Conservation (phyloP, 1,140 invertebrate genomes). For the Elysia chlorotica region DNA sequence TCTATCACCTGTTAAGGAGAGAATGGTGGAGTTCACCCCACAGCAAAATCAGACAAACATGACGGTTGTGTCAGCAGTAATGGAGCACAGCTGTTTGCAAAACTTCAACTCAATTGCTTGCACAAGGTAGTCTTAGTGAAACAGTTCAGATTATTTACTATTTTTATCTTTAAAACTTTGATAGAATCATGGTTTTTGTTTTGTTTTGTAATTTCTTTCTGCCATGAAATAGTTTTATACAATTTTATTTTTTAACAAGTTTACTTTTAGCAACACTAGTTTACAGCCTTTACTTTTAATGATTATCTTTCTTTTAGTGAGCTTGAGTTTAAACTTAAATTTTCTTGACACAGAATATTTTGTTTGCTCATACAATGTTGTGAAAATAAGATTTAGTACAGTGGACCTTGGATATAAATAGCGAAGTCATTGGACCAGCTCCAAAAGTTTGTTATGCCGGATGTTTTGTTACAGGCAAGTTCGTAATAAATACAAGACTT, state of each 20-base stretch:
- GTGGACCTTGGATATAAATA: background rate
- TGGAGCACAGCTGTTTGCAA: constrained; percentile 13
- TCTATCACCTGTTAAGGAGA: no score
- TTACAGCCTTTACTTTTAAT: background rate
- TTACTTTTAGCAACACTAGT: background rate
- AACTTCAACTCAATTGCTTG: constrained; percentile 18
- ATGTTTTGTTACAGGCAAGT: no score
- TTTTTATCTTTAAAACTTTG: background rate
- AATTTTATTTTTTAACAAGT: background rate
- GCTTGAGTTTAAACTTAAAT: background rate
- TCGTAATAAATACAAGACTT: no score
- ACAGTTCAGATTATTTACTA: background rate
- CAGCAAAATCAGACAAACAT: no score
- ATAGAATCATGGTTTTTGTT: background rate
- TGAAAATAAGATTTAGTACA: background rate
- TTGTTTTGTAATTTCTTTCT: background rate
- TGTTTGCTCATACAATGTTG: background rate
- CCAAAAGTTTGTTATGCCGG: no score
- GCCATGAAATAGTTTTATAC: background rate
- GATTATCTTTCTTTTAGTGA: background rate
- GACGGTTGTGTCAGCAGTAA: no score
- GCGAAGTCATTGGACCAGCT: no score
- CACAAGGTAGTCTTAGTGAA: background rate
- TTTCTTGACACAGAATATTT: background rate
- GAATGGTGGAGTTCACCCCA: no score